A percentile compares a stretch with the other conserved stretches of the same genome.
phyloP scores from a whole-genome alignment of 30 jellyfish, hydroid and myxozoan genomes.

The Pseudorhiza aurosa region DNA sequence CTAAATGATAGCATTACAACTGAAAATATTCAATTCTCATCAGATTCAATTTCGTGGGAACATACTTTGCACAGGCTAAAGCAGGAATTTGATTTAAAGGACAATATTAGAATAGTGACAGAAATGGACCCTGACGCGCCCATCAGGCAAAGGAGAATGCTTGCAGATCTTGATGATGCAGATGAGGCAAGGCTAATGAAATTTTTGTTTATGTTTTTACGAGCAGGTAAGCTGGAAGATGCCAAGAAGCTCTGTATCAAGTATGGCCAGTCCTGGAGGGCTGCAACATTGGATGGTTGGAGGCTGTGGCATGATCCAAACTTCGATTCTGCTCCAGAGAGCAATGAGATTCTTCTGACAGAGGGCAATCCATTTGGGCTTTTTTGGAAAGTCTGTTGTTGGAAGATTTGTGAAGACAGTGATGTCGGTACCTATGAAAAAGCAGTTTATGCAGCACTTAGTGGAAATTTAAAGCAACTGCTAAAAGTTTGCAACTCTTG shows the following conservation, averaged over 20 bases:
- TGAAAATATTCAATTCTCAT: slow-evolving; percentile 71
- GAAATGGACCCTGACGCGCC: slow-evolving; percentile 98
- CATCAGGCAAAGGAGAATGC: slow-evolving; percentile 69
- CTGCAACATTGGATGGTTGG: slow-evolving; percentile 98
- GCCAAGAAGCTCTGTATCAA: slow-evolving; percentile 83
- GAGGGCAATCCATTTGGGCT: slow-evolving; percentile 89
- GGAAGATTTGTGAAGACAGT: slow-evolving; percentile 83
- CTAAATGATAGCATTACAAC: slow-evolving; percentile 61
- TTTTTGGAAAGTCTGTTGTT: slow-evolving; percentile 83
- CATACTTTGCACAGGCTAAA: slow-evolving; percentile 79
- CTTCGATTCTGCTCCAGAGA: slow-evolving; percentile 19
- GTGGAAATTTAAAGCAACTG: slow-evolving; percentile 87
- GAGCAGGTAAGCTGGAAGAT: slow-evolving; percentile 92
- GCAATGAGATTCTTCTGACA: slow-evolving; percentile 40
- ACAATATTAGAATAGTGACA: slow-evolving; percentile 49
- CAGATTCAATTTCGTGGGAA: slow-evolving; percentile 92
- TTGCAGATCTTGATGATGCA: slow-evolving; percentile 80
- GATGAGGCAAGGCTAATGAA: slow-evolving; percentile 72
- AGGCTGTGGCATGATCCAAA: slow-evolving; percentile 95
- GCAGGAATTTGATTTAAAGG: slow-evolving; percentile 10
- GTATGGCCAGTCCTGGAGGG: slow-evolving; percentile 94
- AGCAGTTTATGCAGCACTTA: slow-evolving; percentile 92
- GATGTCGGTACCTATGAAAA: slow-evolving; percentile 55
- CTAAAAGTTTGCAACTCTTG: slow-evolving; percentile 76
- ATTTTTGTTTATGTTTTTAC: slow-evolving; percentile 58